Conservation (phyloP, 2,797 vertebrate genomes). For the Hypotaenidia okinawae region DNA sequence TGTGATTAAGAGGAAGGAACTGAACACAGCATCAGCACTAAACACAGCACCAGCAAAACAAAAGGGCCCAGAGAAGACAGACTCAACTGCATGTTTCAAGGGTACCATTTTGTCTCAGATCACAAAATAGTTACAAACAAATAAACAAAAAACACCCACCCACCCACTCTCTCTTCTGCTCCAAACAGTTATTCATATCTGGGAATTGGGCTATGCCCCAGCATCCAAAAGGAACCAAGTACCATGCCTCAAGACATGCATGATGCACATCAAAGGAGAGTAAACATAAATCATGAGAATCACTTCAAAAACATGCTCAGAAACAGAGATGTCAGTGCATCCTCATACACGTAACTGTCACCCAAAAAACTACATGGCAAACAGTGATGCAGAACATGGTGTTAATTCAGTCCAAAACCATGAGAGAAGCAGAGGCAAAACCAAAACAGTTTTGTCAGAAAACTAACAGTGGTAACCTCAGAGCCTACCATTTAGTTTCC, state of each 20-base stretch:
- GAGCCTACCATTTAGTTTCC: not conserved
- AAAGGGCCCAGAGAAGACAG: not conserved
- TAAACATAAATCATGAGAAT: not conserved
- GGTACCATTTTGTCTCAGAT: not conserved
- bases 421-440: not conserved
- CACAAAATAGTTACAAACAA: not conserved
- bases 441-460: not conserved
- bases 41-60: not conserved
- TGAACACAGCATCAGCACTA: not conserved
- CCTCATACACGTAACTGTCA: not conserved
- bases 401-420: not conserved
- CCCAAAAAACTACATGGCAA: not conserved
- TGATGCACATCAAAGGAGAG: not conserved
- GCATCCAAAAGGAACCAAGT: not conserved
- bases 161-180: not conserved
- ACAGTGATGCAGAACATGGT: not conserved
- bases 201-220: not conserved
- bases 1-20: not conserved
- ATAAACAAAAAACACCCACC: not conserved
- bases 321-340: not conserved
- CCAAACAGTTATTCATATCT: not conserved
- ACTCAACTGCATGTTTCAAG: not conserved
- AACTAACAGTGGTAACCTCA: not conserved
- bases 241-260: not conserved
- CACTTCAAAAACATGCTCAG: not conserved